Percentiles rank a stretch among this genome's conserved stretches.
phyloP scores from a whole-genome alignment of 1,140 invertebrate species.

The Rhopalosiphum padi region DNA sequence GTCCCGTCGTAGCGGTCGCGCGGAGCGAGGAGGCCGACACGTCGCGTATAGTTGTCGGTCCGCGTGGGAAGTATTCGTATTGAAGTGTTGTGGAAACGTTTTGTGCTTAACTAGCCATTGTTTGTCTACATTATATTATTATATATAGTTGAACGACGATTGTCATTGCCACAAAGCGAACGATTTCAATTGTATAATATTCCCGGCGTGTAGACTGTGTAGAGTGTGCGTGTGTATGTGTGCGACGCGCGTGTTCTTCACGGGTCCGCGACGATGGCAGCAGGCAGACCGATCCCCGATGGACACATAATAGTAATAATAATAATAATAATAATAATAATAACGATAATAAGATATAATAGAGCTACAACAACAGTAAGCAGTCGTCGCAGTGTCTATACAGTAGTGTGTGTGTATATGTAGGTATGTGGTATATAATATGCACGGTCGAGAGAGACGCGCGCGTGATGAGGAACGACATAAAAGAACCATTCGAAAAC shows the following conservation, averaged over 20 bases:
- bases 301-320: conserved; percentile 1
- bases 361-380: neutral
- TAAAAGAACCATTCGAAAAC: conserved; percentile 22
- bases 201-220: neutral
- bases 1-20: neutral
- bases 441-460: neutral
- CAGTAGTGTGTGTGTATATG: neutral
- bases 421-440: neutral
- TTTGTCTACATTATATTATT: conserved; percentile 8
- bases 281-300: neutral
- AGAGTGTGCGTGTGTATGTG: neutral
- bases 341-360: neutral
- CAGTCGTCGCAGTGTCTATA: neutral
- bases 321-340: conserved; percentile 7
- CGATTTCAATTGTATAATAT: conserved; percentile 40
- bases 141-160: neutral
- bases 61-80: conserved; percentile 24
- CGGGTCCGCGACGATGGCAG: neutral
- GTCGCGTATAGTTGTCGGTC: neutral
- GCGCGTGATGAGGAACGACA: neutral
- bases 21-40: neutral
- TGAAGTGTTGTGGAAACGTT: conserved; percentile 18
- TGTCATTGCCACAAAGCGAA: conserved; percentile 42
- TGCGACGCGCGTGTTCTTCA: conserved; percentile 19
- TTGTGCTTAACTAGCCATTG: conserved; percentile 47